Conservation (phyloP, 2,113 vertebrate genomes). For the Poecilia latipinna region DNA sequence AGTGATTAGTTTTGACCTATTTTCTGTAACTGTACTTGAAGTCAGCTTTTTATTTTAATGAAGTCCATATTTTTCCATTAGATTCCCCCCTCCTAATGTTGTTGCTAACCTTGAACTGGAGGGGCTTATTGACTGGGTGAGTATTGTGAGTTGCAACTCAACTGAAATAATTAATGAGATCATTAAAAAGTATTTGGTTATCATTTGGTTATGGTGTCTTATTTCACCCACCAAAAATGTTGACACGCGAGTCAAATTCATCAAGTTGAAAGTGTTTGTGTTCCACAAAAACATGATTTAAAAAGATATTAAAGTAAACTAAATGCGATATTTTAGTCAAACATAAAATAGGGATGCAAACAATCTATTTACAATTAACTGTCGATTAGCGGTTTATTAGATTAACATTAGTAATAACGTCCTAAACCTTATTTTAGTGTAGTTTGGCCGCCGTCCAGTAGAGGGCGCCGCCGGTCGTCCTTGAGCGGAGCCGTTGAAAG, state of each 20-base stretch:
- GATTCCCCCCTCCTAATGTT: constrained; percentile 51
- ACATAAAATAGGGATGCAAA: no score
- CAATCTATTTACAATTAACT: no score
- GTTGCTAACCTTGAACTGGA: constrained; percentile 43
- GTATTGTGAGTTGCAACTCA: constrained; percentile 61
- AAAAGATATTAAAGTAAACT: background rate
- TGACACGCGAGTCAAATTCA: no score
- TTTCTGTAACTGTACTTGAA: constrained; percentile 67
- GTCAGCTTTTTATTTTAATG: constrained; percentile 65
- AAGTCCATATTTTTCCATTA: constrained; percentile 73
- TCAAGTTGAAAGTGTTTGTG: no score
- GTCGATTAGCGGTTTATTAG: no score
- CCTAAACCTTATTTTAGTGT: no score
- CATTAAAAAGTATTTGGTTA: constrained; percentile 71
- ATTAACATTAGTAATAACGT: no score
- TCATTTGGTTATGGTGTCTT: constrained; percentile 16
- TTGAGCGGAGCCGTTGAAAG: no score
- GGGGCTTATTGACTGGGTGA: constrained; percentile 49
- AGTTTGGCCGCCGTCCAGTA: no score
- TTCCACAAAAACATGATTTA: no score
- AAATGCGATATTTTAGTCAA: no score
- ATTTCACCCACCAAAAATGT: background rate
- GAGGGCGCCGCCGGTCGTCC: no score
- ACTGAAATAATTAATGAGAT: constrained; percentile 70
- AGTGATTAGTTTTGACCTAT: constrained; percentile 44